A percentile compares a stretch with the other conserved stretches of the same genome.
phyloP scores from a whole-genome alignment of 2,113 vertebrate genomes.

The Ptilonorhynchus violaceus region DNA sequence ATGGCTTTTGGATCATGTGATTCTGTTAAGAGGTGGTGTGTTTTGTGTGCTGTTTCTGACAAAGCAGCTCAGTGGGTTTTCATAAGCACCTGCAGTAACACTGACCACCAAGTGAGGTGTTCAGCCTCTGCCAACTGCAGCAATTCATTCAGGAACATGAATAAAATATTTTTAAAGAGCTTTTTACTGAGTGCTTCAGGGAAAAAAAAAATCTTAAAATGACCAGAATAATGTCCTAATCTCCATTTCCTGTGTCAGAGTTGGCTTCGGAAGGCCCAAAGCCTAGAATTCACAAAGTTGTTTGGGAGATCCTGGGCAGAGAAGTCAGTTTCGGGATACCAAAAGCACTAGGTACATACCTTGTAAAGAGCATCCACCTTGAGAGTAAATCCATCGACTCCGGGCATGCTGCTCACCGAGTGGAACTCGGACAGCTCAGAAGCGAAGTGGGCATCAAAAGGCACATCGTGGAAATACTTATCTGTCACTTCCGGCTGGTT shows the following conservation, averaged over 20 bases:
- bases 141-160: neutral
- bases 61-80: neutral
- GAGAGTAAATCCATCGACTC: slow-evolving; percentile 94
- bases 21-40: no score
- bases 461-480: slow-evolving; percentile 91
- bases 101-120: no score
- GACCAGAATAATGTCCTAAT: neutral
- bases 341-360: slow-evolving; percentile 62
- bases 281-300: neutral
- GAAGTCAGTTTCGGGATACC: neutral
- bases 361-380: slow-evolving; percentile 97
- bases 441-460: slow-evolving; percentile 92
- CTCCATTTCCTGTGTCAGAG: neutral
- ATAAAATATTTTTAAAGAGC: neutral
- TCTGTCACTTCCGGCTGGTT: slow-evolving; percentile 92
- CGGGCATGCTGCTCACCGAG: slow-evolving; percentile 83
- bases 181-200: neutral
- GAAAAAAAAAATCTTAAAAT: neutral
- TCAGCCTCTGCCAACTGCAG: neutral
- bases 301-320: neutral
- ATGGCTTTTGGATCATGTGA: accelerated
- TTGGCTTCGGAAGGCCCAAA: neutral
- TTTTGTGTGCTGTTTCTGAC: neutral
- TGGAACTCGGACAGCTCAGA: slow-evolving; percentile 85
- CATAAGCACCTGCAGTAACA: neutral